A percentile compares a stretch with the other conserved stretches of the same genome.
Conservation (phyloP, 2,888 invertebrate species). For the Philereme vetulata region DNA sequence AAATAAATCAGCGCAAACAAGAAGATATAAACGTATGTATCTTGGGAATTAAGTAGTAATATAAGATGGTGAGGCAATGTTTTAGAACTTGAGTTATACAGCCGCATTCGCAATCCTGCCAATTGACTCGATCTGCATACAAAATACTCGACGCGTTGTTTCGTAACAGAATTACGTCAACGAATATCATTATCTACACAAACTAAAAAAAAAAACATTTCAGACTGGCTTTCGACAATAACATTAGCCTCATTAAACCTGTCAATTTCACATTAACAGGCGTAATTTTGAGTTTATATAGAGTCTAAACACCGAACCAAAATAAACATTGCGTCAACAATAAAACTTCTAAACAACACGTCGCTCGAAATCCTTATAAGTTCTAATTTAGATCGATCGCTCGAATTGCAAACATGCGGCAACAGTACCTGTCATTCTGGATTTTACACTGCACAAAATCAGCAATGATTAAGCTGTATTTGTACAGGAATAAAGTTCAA, state of each 20-base stretch:
- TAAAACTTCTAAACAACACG: conserved; percentile 36
- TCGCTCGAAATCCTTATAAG: conserved; percentile 48
- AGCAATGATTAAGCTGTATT: not conserved
- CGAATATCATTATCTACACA: conserved; percentile 27
- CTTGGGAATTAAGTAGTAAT: conserved; percentile 15
- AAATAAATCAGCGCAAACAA: conserved; percentile 13
- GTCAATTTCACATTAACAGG: conserved; percentile 19
- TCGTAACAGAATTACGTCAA: conserved; percentile 27
- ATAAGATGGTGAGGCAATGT: conserved; percentile 24
- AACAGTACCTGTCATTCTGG: no score
- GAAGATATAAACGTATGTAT: conserved; percentile 9
- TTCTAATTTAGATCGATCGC: conserved; percentile 33
- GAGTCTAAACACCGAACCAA: conserved; percentile 22
- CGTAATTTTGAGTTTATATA: conserved; percentile 18
- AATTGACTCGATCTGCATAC: conserved; percentile 47
- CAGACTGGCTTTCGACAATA: conserved; percentile 15
- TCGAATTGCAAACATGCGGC: conserved; percentile 31
- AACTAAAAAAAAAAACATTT: conserved; percentile 17
- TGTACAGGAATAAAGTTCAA: not conserved
- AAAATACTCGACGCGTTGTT: conserved; percentile 37
- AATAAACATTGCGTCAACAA: conserved; percentile 28
- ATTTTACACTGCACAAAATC: no score
- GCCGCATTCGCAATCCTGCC: conserved; percentile 49
- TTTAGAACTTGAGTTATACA: conserved; percentile 34
- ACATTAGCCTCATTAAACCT: conserved; percentile 14